Evolutionary conservation across 2,797 vertebrate species (phyloP).

Genomic region (Intellagama lesueurii): DNA sequence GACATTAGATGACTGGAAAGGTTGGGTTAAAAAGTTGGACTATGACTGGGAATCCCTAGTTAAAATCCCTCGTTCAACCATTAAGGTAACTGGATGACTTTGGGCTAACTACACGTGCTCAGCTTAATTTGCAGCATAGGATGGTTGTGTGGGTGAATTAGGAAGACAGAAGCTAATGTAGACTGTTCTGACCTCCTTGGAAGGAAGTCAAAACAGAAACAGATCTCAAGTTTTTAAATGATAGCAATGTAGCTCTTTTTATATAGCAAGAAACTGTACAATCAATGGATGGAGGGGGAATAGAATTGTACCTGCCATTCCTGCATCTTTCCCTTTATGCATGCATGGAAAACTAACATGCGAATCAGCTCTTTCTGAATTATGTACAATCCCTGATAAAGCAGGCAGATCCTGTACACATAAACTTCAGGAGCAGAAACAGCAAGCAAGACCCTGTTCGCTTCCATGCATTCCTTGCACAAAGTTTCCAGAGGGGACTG

Average conservation of each 20-base stretch:
- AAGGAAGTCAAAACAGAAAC: background rate
- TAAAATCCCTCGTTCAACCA: background rate
- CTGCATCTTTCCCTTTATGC: no score
- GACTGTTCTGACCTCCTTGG: background rate
- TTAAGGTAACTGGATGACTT: no score
- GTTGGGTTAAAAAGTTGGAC: no score
- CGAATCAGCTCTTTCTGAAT: no score
- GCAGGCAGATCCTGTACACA: background rate
- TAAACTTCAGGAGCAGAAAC: background rate
- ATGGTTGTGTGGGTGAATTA: background rate
- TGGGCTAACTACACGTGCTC: background rate
- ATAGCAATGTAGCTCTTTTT: background rate
- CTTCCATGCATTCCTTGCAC: background rate
- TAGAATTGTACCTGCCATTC: no score
- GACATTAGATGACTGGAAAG: no score
- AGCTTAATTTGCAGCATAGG: background rate
- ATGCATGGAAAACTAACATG: no score
- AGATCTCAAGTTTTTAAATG: background rate
- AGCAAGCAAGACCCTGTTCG: background rate
- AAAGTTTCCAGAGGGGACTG: background rate
- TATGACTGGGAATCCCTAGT: no score
- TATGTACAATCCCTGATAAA: background rate
- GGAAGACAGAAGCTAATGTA: background rate
- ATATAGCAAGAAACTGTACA: background rate
- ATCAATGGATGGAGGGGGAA: background rate